Evolutionary conservation across 2,888 invertebrate genomes (phyloP).

Genomic region (Hypena proboscidalis): DNA sequence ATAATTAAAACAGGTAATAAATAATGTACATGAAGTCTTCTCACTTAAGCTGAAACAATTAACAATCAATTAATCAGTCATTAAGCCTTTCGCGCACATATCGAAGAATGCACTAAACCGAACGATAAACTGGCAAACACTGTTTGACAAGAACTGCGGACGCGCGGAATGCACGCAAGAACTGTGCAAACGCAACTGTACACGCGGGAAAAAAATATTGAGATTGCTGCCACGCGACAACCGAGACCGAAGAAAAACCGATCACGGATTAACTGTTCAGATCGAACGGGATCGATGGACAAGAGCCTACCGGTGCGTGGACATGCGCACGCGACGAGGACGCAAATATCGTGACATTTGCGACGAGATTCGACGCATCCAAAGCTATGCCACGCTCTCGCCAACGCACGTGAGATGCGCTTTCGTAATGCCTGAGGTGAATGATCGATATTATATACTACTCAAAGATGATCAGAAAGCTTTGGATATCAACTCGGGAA

Average conservation of each 20-base stretch:
- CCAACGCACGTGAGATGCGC: slow-evolving; percentile 53
- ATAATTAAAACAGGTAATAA: background rate
- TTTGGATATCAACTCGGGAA: slow-evolving; percentile 3
- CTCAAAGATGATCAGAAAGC: slow-evolving; percentile 31
- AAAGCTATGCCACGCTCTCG: slow-evolving; percentile 28
- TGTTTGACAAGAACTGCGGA: slow-evolving; percentile 42
- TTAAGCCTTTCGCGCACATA: slow-evolving; percentile 10
- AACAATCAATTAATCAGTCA: background rate
- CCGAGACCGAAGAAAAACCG: slow-evolving; percentile 45
- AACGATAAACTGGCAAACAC: slow-evolving; percentile 49
- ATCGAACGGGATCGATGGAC: slow-evolving; percentile 65
- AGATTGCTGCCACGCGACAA: slow-evolving; percentile 45
- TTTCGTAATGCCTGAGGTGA: slow-evolving; percentile 75
- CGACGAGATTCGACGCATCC: slow-evolving; percentile 32
- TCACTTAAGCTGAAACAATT: slow-evolving; percentile 1
- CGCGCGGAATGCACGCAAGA: slow-evolving; percentile 41
- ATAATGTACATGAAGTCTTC: background rate
- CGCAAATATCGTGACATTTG: slow-evolving; percentile 71
- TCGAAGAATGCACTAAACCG: slow-evolving; percentile 41
- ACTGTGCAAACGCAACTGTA: slow-evolving; percentile 42
- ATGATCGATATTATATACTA: slow-evolving; percentile 67
- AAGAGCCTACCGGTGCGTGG: slow-evolving; percentile 23
- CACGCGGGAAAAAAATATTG: slow-evolving; percentile 42
- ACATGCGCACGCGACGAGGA: slow-evolving; percentile 62
- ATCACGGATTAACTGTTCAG: slow-evolving; percentile 58